These are phyloP conservation scores for Ips nitidus DNA, from an alignment of 1,140 invertebrate genomes.

Conservation along the genomic window DNA sequence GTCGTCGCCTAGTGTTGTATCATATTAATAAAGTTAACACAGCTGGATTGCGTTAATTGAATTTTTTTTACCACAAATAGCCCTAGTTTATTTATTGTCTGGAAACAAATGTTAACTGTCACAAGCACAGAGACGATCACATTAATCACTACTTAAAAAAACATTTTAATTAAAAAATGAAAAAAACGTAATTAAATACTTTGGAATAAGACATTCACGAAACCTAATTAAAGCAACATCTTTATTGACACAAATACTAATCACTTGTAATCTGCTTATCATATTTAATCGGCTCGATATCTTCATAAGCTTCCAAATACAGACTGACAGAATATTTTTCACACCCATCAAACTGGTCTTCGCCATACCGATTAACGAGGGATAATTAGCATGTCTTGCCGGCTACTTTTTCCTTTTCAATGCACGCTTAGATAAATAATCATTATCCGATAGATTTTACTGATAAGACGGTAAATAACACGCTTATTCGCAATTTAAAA, in stretches of 20 bases:
- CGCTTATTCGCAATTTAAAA: not conserved
- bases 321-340: constrained; percentile 16
- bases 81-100: no score
- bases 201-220: constrained; percentile 1
- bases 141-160: no score
- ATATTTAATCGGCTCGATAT: not conserved
- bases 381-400: constrained; percentile 4
- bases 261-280: constrained; percentile 6
- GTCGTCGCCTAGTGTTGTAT: no score
- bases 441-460: not conserved
- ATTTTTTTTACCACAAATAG: no score
- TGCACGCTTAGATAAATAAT: constrained; percentile 2
- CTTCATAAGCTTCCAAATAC: constrained; percentile 11
- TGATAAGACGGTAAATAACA: not conserved
- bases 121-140: no score
- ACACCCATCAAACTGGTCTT: constrained; percentile 9
- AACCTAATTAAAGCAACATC: constrained; percentile 2
- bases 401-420: constrained; percentile 7
- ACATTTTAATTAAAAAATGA: constrained; percentile 2
- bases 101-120: no score
- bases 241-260: constrained; percentile 13
- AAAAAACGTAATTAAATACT: not conserved
- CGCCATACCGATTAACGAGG: constrained; percentile 2
- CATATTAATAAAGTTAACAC: no score
- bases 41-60: no score